phyloP scores from a whole-genome alignment of 2,888 invertebrate species.

The Megastigmus dorsalis region DNA sequence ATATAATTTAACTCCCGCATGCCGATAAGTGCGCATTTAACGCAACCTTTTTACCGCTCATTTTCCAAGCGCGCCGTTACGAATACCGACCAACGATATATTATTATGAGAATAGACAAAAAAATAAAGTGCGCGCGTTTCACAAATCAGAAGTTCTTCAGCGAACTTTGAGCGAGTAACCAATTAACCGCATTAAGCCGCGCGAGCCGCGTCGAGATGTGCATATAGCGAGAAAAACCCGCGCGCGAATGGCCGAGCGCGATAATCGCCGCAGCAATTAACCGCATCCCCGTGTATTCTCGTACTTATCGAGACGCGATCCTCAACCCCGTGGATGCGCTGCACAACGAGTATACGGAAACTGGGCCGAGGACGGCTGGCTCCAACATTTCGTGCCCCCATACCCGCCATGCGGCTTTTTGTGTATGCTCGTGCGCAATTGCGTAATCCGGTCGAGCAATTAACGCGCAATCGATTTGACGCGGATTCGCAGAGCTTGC shows the following conservation, averaged over 20 bases:
- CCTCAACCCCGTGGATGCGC: not conserved
- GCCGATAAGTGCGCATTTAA: too few relatives aligned
- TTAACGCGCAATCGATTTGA: slow-evolving; percentile 40
- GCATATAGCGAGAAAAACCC: not conserved
- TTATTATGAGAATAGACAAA: too few relatives aligned
- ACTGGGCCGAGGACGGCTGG: slow-evolving; percentile 42
- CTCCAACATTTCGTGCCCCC: not conserved
- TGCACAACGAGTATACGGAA: slow-evolving; percentile 24
- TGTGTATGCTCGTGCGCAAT: slow-evolving; percentile 9
- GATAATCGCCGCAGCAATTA: slow-evolving; percentile 17
- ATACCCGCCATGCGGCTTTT: not conserved
- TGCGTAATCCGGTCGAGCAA: slow-evolving; percentile 3
- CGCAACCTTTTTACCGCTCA: too few relatives aligned
- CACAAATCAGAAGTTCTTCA: too few relatives aligned
- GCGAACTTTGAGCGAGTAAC: too few relatives aligned
- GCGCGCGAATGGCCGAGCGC: not conserved
- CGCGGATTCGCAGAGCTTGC: too few relatives aligned
- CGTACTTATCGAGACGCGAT: slow-evolving; percentile 5
- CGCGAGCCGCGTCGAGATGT: too few relatives aligned
- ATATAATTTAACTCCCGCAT: too few relatives aligned
- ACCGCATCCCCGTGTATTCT: not conserved
- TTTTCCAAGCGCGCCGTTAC: too few relatives aligned
- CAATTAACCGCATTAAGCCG: too few relatives aligned
- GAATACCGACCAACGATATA: too few relatives aligned
- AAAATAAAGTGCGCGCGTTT: too few relatives aligned